phyloP scores from a whole-genome alignment of 2,888 invertebrate genomes.

The Microctonus aethiopoides region DNA sequence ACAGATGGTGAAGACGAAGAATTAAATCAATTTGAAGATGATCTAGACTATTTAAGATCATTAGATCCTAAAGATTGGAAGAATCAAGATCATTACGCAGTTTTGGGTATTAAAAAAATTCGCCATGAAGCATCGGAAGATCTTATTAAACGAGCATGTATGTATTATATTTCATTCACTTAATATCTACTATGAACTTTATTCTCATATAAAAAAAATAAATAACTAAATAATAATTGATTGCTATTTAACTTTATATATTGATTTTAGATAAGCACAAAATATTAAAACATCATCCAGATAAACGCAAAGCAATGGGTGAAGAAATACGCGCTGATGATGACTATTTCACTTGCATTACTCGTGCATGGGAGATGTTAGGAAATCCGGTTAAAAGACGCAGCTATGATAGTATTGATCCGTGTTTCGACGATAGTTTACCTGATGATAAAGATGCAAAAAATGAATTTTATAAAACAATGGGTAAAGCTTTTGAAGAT shows the following conservation, averaged over 20 bases:
- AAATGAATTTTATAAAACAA: slow-evolving; percentile 79
- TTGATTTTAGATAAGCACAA: slow-evolving; percentile 79
- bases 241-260: neutral
- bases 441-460: slow-evolving; percentile 83
- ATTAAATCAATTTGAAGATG: slow-evolving; percentile 74
- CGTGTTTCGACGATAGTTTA: slow-evolving; percentile 88
- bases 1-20: slow-evolving; percentile 62
- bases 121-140: slow-evolving; percentile 90
- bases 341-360: slow-evolving; percentile 99
- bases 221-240: slow-evolving; percentile 9
- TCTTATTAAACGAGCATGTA: slow-evolving; percentile 93
- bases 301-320: slow-evolving; percentile 93
- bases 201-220: neutral
- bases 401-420: slow-evolving; percentile 97
- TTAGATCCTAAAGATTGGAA: slow-evolving; percentile 98
- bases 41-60: slow-evolving; percentile 85
- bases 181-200: slow-evolving; percentile 42
- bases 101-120: slow-evolving; percentile 87
- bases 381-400: slow-evolving; percentile 84
- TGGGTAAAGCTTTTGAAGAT: slow-evolving; percentile 76
- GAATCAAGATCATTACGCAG: slow-evolving; percentile 96
- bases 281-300: slow-evolving; percentile 96
- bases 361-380: slow-evolving; percentile 93
- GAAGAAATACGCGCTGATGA: slow-evolving; percentile 90
- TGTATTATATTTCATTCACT: slow-evolving; percentile 60